Conservation (phyloP, 2,113 vertebrate species). For the Okapia johnstoni region DNA sequence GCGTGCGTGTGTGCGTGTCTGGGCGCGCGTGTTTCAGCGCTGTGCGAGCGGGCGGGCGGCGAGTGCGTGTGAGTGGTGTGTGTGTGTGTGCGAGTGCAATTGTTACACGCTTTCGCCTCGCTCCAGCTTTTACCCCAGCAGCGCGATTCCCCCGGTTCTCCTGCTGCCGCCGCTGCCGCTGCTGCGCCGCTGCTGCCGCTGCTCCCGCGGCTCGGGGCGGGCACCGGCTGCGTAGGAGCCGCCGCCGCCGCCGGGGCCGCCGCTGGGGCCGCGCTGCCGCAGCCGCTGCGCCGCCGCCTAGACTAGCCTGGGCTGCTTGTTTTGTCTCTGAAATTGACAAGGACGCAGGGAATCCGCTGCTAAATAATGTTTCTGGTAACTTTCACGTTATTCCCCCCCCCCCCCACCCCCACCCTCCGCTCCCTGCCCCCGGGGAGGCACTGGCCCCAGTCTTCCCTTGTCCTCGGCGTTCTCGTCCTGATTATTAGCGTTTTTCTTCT, state of each 20-base stretch:
- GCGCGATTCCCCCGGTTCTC: conserved; percentile 79
- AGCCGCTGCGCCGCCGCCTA: conserved; percentile 78
- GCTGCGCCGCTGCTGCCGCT: conserved; percentile 82
- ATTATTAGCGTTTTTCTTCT: conserved; percentile 67
- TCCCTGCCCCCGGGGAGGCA: conserved; percentile 67
- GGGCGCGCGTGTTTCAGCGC: conserved; percentile 71
- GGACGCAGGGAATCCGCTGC: conserved; percentile 82
- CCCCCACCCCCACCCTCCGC: conserved; percentile 55
- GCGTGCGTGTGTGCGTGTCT: conserved; percentile 79
- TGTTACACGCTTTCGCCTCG: conserved; percentile 88
- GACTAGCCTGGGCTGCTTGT: conserved; percentile 78
- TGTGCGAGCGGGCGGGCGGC: conserved; percentile 70
- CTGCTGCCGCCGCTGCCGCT: conserved; percentile 76
- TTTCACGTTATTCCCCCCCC: conserved; percentile 80
- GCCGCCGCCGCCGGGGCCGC: conserved; percentile 76
- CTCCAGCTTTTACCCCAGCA: conserved; percentile 79
- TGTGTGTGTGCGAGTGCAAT: conserved; percentile 73
- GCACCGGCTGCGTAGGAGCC: conserved; percentile 74
- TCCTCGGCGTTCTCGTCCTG: conserved; percentile 64
- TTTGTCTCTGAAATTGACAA: conserved; percentile 83
- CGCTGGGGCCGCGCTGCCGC: conserved; percentile 85
- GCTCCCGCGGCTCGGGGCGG: conserved; percentile 86
- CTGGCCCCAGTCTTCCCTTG: conserved; percentile 49
- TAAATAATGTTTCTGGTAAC: conserved; percentile 96
- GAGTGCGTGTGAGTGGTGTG: conserved; percentile 62